Evolutionary conservation across 2,113 vertebrate species (phyloP), one percentile per base, ranked within the genome.

Genomic region (Platycercus adscitus): DNA sequence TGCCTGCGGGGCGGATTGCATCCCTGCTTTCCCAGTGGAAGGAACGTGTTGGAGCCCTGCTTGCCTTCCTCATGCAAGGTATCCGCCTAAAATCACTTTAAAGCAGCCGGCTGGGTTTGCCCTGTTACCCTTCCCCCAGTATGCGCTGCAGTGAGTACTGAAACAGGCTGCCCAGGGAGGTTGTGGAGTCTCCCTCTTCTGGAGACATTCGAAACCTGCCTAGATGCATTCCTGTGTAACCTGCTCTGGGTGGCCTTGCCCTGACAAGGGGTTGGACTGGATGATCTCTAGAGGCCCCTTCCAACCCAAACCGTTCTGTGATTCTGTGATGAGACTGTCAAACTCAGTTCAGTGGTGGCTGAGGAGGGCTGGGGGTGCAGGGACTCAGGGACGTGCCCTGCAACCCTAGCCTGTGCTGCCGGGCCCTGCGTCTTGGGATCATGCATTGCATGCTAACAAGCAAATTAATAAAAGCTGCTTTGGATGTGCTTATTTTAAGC

Each of bases 351-450:
- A n/a, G 63, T 43, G 23, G 63, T 11, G 73, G 73, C 70, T 24
- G 75, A 5, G 68, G 15, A 7, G 21, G 24, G 24, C 83, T 5
- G 14, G 7, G 7, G n/a, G 21, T 39, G 10, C 28, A 1, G 64
- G 11, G 33, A 9, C 43, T 41, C 18, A 1, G 11, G 26, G 31
- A 33, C 33, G 44, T 19, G 6, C 47, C 44, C 0, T 61, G 75
- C 29, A 46, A 20, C 55, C 43, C 43, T 25, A 2, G 41, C 33
- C 28, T 11, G 18, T 29, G 5, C 39, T 2, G 52, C 10, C 1
- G 26, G 7, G 53, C 47, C 52, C 71, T 0, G 5, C 5, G 3
- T 11, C 3, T 1, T 6, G 19, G 7, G 33, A 41, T 4, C 7
- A 17, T 35, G 19, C 2, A 1, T 2, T 10, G 1, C 10, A 3